phyloP scores from a whole-genome alignment of 2,113 vertebrate species.

The Melozone crissalis region DNA sequence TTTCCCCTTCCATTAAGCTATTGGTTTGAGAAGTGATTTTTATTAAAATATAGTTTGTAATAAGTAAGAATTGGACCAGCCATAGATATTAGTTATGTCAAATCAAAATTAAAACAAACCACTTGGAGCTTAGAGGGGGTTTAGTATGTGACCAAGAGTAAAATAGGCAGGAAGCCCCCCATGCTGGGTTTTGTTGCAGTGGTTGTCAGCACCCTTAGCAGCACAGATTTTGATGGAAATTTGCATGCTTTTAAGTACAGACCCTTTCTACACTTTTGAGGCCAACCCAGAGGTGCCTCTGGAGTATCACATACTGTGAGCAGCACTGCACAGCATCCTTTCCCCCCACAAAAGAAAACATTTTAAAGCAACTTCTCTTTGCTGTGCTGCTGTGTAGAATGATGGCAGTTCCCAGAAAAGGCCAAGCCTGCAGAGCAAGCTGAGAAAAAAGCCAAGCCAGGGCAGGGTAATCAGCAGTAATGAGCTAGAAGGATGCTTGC shows the following conservation, averaged over 20 bases:
- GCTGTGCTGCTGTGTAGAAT: background rate
- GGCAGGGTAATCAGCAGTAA: background rate
- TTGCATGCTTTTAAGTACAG: background rate
- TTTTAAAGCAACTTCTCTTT: background rate
- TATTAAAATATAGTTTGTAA: background rate
- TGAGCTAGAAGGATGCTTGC: conserved; percentile 11
- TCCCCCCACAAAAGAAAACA: background rate
- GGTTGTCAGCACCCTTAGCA: background rate
- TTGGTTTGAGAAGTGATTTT: background rate
- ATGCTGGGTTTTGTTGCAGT: background rate
- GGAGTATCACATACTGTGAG: background rate
- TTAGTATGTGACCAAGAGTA: background rate
- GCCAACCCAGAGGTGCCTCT: background rate
- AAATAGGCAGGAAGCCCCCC: background rate
- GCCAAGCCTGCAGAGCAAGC: background rate
- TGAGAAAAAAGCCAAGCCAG: background rate
- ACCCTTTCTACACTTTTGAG: background rate
- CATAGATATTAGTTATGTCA: background rate
- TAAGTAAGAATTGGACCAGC: background rate
- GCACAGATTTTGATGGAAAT: background rate
- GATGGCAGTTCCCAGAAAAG: background rate
- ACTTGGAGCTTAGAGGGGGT: background rate
- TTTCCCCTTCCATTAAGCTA: background rate
- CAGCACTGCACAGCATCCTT: background rate
- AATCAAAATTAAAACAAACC: background rate